These are phyloP conservation scores for Pimephales promelas DNA, from an alignment of 2,113 vertebrate species.

Conservation along the genomic window DNA sequence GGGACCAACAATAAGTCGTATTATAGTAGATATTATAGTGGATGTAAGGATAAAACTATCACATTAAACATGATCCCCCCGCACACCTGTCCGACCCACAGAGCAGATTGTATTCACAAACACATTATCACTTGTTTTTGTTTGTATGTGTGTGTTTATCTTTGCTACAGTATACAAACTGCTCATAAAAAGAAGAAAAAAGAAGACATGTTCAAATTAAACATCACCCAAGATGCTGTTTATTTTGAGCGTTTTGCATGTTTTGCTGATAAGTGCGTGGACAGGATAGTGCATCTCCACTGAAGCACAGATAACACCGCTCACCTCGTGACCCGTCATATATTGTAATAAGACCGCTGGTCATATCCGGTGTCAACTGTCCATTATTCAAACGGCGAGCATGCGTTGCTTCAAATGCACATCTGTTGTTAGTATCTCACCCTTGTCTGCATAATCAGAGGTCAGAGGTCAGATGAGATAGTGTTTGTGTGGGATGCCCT, in stretches of 20 bases:
- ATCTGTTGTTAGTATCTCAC: slow-evolving; percentile 48
- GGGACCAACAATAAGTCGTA: too few species aligned
- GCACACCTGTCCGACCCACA: too few species aligned
- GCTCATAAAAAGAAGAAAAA: not conserved
- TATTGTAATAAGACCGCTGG: slow-evolving; percentile 14
- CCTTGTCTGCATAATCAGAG: slow-evolving; percentile 54
- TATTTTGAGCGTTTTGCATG: too few species aligned
- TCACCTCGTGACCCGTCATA: slow-evolving; percentile 34
- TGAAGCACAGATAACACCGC: slow-evolving; percentile 2
- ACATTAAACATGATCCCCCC: too few species aligned
- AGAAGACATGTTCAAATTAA: not conserved
- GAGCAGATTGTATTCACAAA: too few species aligned
- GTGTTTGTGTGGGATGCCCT: slow-evolving; percentile 49
- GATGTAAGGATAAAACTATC: too few species aligned
- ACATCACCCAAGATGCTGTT: not conserved
- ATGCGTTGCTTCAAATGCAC: not conserved
- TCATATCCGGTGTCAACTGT: slow-evolving; percentile 39
- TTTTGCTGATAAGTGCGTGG: slow-evolving; percentile 33
- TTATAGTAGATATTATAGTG: too few species aligned
- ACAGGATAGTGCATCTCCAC: slow-evolving; percentile 9
- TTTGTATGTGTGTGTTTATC: not conserved
- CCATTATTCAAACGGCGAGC: slow-evolving; percentile 44
- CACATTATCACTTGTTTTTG: not conserved
- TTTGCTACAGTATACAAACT: not conserved
- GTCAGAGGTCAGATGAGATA: slow-evolving; percentile 27